Base-by-base conservation (phyloP, 2,888 invertebrate species). In the Noctua janthina region DNA sequence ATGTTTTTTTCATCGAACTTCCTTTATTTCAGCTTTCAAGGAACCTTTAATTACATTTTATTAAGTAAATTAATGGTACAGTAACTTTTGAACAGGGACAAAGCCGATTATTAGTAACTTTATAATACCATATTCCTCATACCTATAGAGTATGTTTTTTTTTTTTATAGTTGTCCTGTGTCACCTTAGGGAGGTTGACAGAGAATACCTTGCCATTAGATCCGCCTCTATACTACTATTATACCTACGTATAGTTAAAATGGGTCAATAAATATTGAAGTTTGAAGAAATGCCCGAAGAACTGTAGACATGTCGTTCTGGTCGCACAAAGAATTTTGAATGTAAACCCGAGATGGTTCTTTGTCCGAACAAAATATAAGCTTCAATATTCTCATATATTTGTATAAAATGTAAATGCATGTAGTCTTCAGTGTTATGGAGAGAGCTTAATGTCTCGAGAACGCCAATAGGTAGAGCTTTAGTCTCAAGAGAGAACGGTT, bases 381-480 rank as follows among this genome's bases (percentile, higher is more conserved):
- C 20, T 54, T 66, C 35, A 67, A 46, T 70, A 66, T 51, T 35
- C 20, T n/a, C 49, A 35, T 29, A 43, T 51, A 59, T 56, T 17
- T 66, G 46, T 69, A 29, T n/a, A 49, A 74, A 76, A 84, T 84
- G 84, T 67, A 81, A 84, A 87, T 75, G 74, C 56, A 84, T 72
- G 43, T 39, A 59, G 56, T 71, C 51, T 69, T 73, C 20, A 72
- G 62, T 56, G 69, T 70, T 54, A 67, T 76, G 39, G 54, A 77
- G 74, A 74, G 39, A 35, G 54, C 39, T 79, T 82, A 87, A 90
- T 87, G 87, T 85, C 74, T 82, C 75, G 75, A 84, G 82, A 84
- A 85, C 78, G 83, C 76, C 83, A 88, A 88, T 83, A 88, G 87
- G 88, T 87, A 79, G 79, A 74, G 79, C 79, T 74, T 51, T 35